A percentile compares a stretch with the other conserved stretches of the same genome.
These are phyloP conservation scores for Deilephila elpenor DNA, from an alignment of 2,888 invertebrate genomes.

Conservation along the genomic window DNA sequence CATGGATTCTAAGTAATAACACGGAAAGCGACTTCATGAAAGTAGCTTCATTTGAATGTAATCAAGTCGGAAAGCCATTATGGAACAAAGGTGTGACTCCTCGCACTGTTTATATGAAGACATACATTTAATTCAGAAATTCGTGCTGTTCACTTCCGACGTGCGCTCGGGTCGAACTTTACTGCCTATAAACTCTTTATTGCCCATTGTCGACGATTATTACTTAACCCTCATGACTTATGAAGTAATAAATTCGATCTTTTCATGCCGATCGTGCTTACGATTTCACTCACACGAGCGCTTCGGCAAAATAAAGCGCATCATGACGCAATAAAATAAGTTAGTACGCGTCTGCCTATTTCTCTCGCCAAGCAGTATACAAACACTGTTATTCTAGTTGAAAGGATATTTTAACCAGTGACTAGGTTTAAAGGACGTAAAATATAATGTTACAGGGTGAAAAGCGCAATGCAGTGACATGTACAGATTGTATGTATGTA, in stretches of 20 bases:
- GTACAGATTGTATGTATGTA: too few relatives aligned
- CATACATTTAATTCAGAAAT: slow-evolving; percentile 56
- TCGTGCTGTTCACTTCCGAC: slow-evolving; percentile 68
- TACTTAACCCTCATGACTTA: slow-evolving; percentile 84
- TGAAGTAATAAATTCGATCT: slow-evolving; percentile 82
- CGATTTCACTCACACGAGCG: slow-evolving; percentile 56
- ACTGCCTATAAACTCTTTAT: slow-evolving; percentile 83
- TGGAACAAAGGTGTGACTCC: slow-evolving; percentile 50
- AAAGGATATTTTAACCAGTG: too few relatives aligned
- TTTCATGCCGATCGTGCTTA: slow-evolving; percentile 68
- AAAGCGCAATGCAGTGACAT: too few relatives aligned
- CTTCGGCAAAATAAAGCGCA: slow-evolving; percentile 53
- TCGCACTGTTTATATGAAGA: slow-evolving; percentile 50
- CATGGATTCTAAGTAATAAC: slow-evolving; percentile 49
- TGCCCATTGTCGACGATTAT: slow-evolving; percentile 83
- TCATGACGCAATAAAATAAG: slow-evolving; percentile 31
- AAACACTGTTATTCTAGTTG: too few relatives aligned
- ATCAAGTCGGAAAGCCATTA: slow-evolving; percentile 54
- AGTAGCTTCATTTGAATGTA: slow-evolving; percentile 53
- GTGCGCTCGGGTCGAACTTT: slow-evolving; percentile 79
- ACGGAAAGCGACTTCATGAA: slow-evolving; percentile 46
- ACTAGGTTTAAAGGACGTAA: too few relatives aligned
- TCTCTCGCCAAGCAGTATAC: too few relatives aligned
- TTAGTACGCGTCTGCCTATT: background rate
- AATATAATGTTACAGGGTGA: too few relatives aligned